phyloP scores from a whole-genome alignment of 2,113 vertebrate species.

The Microcebus lehilahytsara region DNA sequence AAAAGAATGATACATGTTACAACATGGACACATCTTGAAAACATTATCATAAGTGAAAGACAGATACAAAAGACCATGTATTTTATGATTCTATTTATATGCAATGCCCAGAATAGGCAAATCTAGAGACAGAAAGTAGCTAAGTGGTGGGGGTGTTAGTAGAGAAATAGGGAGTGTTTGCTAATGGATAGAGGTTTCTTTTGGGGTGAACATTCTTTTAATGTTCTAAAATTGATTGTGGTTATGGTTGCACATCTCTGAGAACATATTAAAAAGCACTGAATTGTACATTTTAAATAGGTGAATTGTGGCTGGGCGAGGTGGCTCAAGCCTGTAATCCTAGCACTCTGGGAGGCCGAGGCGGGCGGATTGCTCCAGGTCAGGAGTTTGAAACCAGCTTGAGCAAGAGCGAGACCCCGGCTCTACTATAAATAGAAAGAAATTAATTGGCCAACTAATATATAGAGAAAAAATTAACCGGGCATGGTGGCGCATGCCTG shows the following conservation, averaged over 20 bases:
- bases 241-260: neutral
- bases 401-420: no score
- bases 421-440: no score
- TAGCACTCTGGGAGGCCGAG: no score
- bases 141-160: neutral
- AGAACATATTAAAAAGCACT: neutral
- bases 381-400: no score
- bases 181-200: neutral
- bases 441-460: no score
- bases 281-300: neutral
- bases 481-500: no score
- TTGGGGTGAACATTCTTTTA: neutral
- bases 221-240: neutral
- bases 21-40: neutral
- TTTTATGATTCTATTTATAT: neutral
- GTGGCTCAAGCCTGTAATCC: no score
- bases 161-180: neutral
- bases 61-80: neutral
- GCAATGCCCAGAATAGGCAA: neutral
- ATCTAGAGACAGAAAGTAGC: neutral
- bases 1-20: neutral
- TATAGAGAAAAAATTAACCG: no score
- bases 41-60: neutral
- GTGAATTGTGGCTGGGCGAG: neutral
- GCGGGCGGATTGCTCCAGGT: no score